Evolutionary conservation across 2,113 vertebrate species (phyloP).

Genomic region (Pardalotus punctatus): DNA sequence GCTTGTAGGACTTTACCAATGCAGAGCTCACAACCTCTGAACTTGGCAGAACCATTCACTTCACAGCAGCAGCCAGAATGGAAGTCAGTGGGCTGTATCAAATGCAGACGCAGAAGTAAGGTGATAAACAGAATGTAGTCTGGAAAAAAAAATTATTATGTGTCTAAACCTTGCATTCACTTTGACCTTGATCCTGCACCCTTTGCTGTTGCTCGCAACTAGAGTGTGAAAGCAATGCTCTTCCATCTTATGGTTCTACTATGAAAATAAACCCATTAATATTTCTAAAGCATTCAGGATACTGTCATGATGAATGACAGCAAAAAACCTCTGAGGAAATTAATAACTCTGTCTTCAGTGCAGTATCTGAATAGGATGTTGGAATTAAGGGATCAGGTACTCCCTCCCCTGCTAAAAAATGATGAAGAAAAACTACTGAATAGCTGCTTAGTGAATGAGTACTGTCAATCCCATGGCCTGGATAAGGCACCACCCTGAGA

Average conservation of each 20-base stretch:
- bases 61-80: background rate
- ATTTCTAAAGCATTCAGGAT: conserved; percentile 27
- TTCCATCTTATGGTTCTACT: background rate
- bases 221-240: background rate
- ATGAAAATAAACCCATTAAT: conserved; percentile 46
- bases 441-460: background rate
- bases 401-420: background rate
- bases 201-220: background rate
- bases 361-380: background rate
- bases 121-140: background rate
- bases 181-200: conserved; percentile 4
- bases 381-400: conserved; percentile 38
- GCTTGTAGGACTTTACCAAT: background rate
- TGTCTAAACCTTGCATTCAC: background rate
- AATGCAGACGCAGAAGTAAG: background rate
- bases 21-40: background rate
- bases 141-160: background rate
- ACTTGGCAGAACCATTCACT: background rate
- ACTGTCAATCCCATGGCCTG: background rate
- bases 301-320: conserved; percentile 24
- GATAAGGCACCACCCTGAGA: background rate
- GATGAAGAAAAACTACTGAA: background rate
- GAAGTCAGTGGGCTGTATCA: background rate
- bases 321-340: conserved; percentile 36
- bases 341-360: conserved; percentile 39